Conservation (phyloP, 2,113 vertebrate species). For the Pelecanoides urinatrix region DNA sequence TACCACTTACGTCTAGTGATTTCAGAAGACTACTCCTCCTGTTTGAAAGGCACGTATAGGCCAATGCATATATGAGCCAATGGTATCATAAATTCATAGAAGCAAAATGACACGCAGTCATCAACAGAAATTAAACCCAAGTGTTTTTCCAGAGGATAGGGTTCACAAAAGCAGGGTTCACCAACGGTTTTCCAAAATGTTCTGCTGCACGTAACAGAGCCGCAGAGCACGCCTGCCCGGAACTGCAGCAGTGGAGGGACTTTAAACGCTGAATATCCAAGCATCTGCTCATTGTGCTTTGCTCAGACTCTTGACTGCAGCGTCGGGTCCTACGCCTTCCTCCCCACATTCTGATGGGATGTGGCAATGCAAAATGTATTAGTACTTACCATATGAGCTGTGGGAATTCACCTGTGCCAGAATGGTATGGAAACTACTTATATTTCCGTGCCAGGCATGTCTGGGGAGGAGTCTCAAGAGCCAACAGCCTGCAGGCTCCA, state of each 20-base stretch:
- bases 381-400: not conserved
- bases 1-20: not conserved
- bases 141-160: not conserved
- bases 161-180: not conserved
- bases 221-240: not conserved
- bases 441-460: not conserved
- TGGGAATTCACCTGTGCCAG: not conserved
- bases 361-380: not conserved
- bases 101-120: not conserved
- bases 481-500: not conserved
- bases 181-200: not conserved
- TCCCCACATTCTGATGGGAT: not conserved
- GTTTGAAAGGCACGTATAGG: not conserved
- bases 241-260: not conserved
- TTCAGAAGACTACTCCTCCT: not conserved
- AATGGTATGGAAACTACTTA: not conserved
- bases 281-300: not conserved
- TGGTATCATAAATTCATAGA: not conserved
- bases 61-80: not conserved
- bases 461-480: not conserved
- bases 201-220: not conserved
- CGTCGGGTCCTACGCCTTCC: not conserved
- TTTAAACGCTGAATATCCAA: not conserved
- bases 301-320: not conserved
- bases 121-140: not conserved